Conservation (phyloP, 2,888 invertebrate species). For the Eupithecia centaureata region DNA sequence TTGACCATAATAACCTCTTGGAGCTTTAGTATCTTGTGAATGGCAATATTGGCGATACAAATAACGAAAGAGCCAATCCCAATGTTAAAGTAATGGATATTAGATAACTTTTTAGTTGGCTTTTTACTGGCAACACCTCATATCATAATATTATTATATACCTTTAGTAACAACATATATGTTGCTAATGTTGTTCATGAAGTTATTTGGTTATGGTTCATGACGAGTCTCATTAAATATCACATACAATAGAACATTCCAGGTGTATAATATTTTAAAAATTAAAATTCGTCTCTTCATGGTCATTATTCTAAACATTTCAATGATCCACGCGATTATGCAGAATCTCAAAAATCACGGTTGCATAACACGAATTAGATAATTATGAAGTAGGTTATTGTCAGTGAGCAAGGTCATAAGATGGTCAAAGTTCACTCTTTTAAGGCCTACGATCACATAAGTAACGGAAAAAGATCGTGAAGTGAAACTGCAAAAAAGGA, state of each 20-base stretch:
- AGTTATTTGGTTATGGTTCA: not conserved
- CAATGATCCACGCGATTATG: not conserved
- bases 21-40: not conserved
- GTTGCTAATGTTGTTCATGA: too few relatives aligned
- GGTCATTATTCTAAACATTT: conserved; percentile 17
- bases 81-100: too few relatives aligned
- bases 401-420: conserved; percentile 12
- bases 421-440: not conserved
- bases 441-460: not conserved
- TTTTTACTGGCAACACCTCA: too few relatives aligned
- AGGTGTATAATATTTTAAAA: not conserved
- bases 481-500: not conserved
- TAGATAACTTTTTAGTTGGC: too few relatives aligned
- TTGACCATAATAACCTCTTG: conserved; percentile 11
- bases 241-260: conserved; percentile 4
- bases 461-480: not conserved
- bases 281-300: conserved; percentile 13
- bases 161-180: too few relatives aligned
- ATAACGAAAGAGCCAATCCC: not conserved
- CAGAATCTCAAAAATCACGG: not conserved
- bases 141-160: too few relatives aligned
- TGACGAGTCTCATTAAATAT: not conserved
- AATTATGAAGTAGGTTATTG: conserved; percentile 24
- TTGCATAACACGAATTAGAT: conserved; percentile 8
- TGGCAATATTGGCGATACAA: not conserved